Conservation (phyloP, 2,797 vertebrate species). For the Rhinella marina region DNA sequence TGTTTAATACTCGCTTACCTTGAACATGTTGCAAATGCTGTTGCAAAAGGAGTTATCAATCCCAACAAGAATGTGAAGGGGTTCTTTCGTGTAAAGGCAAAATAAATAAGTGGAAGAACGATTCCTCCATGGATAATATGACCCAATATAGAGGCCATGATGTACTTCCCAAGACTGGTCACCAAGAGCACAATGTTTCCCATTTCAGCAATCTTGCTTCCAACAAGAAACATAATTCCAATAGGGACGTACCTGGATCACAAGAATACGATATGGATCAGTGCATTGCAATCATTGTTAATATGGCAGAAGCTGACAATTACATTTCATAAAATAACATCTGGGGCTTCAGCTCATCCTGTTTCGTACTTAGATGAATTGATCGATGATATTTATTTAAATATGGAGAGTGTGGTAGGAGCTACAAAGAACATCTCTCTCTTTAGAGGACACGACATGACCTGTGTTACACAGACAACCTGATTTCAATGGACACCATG, state of each 20-base stretch:
- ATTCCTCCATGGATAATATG: slow-evolving; percentile 94
- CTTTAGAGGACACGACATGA: too few species aligned
- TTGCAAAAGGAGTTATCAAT: slow-evolving; percentile 92
- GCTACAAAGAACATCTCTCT: too few species aligned
- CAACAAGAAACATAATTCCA: slow-evolving; percentile 96
- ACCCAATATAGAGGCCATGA: slow-evolving; percentile 93
- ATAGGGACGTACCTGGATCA: slow-evolving; percentile 91
- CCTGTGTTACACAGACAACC: too few species aligned
- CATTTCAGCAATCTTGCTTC: slow-evolving; percentile 99
- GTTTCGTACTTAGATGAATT: background rate
- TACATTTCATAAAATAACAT: background rate
- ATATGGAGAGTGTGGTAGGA: background rate
- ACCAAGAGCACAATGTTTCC: slow-evolving; percentile 89
- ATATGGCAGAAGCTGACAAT: background rate
- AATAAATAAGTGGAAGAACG: slow-evolving; percentile 94
- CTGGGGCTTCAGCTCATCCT: background rate
- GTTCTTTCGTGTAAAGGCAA: slow-evolving; percentile 89
- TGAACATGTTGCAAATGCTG: slow-evolving; percentile 96
- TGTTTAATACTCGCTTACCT: slow-evolving; percentile 73
- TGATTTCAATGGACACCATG: too few species aligned
- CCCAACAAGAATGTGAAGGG: slow-evolving; percentile 93
- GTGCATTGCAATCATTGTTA: background rate
- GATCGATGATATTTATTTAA: background rate
- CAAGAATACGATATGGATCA: background rate
- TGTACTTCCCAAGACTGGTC: slow-evolving; percentile 96